Evolutionary conservation across 2,113 vertebrate genomes (phyloP).

Genomic region (Spea bombifrons): DNA sequence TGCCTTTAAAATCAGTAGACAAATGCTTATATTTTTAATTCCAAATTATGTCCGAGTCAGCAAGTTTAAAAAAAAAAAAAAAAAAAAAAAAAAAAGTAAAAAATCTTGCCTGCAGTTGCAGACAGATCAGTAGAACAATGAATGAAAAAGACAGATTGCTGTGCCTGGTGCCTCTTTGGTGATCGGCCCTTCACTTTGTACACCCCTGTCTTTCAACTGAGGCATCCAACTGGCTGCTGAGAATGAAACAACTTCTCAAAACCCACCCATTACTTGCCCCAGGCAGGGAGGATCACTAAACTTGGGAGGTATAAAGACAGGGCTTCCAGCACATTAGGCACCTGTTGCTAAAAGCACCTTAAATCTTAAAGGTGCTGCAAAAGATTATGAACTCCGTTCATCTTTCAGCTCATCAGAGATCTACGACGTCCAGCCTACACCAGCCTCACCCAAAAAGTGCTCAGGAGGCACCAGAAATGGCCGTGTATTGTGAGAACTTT

Average conservation of each 20-base stretch:
- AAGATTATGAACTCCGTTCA: constrained; percentile 77
- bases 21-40: background rate
- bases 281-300: constrained; percentile 17
- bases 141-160: constrained; percentile 30
- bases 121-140: constrained; percentile 20
- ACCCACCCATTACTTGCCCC: constrained; percentile 21
- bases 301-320: constrained; percentile 48
- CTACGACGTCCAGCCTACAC: constrained; percentile 64
- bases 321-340: constrained; percentile 16
- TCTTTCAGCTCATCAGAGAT: constrained; percentile 69
- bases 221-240: background rate
- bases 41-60: background rate
- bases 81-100: constrained; percentile 9
- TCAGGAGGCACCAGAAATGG: constrained; percentile 78
- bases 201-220: constrained; percentile 7
- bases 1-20: too few species aligned
- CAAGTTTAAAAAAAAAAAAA: constrained; percentile 25
- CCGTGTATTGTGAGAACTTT: constrained; percentile 86
- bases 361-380: constrained; percentile 30
- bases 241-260: constrained; percentile 3
- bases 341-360: constrained; percentile 42
- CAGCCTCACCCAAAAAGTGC: constrained; percentile 67
- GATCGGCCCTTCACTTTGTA: background rate
- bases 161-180: constrained; percentile 28
- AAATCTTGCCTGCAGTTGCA: constrained; percentile 12